A percentile compares a stretch with the other conserved stretches of the same genome.
These are phyloP conservation scores for Pachyramphus minor DNA, from an alignment of 2,113 vertebrate genomes.

Conservation along the genomic window DNA sequence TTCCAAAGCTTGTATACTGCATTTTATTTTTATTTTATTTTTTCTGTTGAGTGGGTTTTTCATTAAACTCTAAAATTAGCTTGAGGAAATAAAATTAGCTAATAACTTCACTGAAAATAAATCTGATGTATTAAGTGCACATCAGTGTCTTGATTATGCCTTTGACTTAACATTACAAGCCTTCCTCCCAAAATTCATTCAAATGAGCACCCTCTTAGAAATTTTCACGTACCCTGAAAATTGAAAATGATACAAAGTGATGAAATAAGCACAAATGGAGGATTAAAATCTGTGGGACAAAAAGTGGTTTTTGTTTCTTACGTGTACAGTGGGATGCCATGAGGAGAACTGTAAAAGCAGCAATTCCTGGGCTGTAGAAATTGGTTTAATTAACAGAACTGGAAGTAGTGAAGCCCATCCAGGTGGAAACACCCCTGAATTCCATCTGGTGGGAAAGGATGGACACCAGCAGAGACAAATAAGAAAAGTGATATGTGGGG, in stretches of 20 bases:
- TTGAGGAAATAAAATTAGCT: background rate
- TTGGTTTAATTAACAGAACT: background rate
- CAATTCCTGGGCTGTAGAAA: background rate
- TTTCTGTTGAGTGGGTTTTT: background rate
- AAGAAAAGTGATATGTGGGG: accelerated
- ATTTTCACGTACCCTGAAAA: background rate
- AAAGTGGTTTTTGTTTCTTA: background rate
- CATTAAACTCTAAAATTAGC: background rate
- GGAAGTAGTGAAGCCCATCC: background rate
- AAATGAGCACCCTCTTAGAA: background rate
- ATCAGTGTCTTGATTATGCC: background rate
- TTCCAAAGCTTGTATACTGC: background rate
- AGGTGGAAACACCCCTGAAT: too few species aligned
- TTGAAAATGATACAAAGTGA: background rate
- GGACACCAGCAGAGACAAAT: background rate
- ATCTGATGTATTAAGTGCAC: background rate
- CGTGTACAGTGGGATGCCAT: too few species aligned
- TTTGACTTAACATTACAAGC: background rate
- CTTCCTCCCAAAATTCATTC: background rate
- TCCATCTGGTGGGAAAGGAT: accelerated
- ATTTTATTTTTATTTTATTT: background rate
- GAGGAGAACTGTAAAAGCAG: background rate
- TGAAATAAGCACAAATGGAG: background rate
- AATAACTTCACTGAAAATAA: background rate
- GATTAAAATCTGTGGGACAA: background rate